Conservation (phyloP, 2,113 vertebrate genomes). For the Cyrtonyx montezumae region DNA sequence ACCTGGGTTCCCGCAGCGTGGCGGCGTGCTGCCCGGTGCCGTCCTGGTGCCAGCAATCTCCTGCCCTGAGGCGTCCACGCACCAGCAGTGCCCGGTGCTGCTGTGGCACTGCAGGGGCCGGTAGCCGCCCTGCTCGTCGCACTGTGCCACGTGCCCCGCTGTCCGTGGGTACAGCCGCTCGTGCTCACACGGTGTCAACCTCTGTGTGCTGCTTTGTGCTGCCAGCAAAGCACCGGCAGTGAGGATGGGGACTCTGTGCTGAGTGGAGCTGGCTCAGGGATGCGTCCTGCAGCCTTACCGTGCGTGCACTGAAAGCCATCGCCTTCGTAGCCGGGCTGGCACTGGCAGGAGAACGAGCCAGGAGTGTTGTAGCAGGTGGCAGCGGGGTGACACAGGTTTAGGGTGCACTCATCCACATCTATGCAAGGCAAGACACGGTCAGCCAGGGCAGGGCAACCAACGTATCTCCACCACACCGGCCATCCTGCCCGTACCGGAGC, state of each 20-base stretch:
- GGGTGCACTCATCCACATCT: slow-evolving; percentile 86
- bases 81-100: slow-evolving; percentile 87
- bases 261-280: rapidly evolving
- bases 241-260: background rate
- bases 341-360: slow-evolving; percentile 88
- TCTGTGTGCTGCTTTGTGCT: background rate
- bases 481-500: slow-evolving; percentile 41
- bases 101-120: slow-evolving; percentile 84
- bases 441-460: background rate
- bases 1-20: slow-evolving; percentile 80
- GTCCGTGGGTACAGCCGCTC: slow-evolving; percentile 59
- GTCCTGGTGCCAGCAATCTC: slow-evolving; percentile 84
- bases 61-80: slow-evolving; percentile 79
- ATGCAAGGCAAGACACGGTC: background rate
- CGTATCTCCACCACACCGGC: background rate
- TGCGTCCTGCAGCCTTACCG: slow-evolving; percentile 63
- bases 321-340: slow-evolving; percentile 80
- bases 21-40: slow-evolving; percentile 50
- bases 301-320: slow-evolving; percentile 86
- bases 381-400: slow-evolving; percentile 81
- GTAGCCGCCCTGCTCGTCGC: slow-evolving; percentile 82
- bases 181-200: slow-evolving; percentile 77
- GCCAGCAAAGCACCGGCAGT: background rate
- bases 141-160: slow-evolving; percentile 79
- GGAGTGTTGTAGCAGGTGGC: slow-evolving; percentile 76